These are phyloP conservation scores for Mechanitis mazaeus DNA, from an alignment of 2,888 invertebrate species.

Conservation along the genomic window DNA sequence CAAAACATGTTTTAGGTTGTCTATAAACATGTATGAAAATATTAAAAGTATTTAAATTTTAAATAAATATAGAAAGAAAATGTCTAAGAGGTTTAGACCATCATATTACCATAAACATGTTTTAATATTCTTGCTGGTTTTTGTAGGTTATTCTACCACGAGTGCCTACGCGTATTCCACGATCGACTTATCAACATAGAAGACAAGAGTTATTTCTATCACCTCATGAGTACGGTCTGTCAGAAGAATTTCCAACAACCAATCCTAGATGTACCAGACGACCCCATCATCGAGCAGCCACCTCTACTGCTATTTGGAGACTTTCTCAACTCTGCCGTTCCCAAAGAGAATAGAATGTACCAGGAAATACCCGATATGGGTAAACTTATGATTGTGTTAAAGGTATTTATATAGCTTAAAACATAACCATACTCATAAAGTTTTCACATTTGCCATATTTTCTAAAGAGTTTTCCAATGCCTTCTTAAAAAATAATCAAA, in stretches of 20 bases:
- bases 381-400: slow-evolving; percentile 82
- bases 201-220: slow-evolving; percentile 88
- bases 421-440: too few relatives aligned
- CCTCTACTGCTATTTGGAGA: slow-evolving; percentile 90
- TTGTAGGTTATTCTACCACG: slow-evolving; percentile 90
- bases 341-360: slow-evolving; percentile 84
- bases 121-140: background rate
- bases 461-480: too few relatives aligned
- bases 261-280: slow-evolving; percentile 78
- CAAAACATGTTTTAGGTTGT: too few relatives aligned
- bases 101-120: too few relatives aligned
- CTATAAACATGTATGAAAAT: too few relatives aligned
- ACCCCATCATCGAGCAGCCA: slow-evolving; percentile 75
- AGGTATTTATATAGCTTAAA: slow-evolving; percentile 55
- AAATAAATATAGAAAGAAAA: too few relatives aligned
- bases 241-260: slow-evolving; percentile 78
- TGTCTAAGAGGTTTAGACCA: too few relatives aligned
- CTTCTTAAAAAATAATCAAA: too few relatives aligned
- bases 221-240: slow-evolving; percentile 82
- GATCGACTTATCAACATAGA: slow-evolving; percentile 89
- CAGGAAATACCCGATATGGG: slow-evolving; percentile 86
- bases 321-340: slow-evolving; percentile 85
- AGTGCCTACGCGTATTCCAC: slow-evolving; percentile 93
- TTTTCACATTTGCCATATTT: too few relatives aligned
- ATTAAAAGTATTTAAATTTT: too few relatives aligned